phyloP scores from a whole-genome alignment of 2,888 invertebrate genomes.

The Cantharis rufa region DNA sequence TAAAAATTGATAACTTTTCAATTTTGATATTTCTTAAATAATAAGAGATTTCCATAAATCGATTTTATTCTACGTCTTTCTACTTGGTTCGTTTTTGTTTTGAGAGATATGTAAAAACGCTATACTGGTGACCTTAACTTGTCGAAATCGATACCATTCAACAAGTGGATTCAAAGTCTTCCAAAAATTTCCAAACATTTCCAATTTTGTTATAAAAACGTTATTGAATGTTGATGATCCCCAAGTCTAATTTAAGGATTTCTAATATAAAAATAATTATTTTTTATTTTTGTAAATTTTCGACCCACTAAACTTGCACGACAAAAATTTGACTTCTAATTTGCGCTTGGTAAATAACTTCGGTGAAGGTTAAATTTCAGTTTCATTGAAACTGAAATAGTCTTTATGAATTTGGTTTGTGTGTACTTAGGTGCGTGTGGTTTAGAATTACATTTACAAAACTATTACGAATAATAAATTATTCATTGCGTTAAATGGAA shows the following conservation, averaged over 20 bases:
- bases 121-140: not conserved
- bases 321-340: not conserved
- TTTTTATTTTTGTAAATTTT: not conserved
- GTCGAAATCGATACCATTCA: not conserved
- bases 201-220: too few species aligned
- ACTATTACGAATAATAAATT: not conserved
- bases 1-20: not conserved
- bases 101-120: not conserved
- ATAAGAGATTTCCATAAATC: not conserved
- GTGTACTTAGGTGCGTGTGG: not conserved
- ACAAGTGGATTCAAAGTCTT: not conserved
- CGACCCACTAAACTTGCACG: not conserved
- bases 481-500: not conserved
- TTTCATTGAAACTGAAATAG: not conserved
- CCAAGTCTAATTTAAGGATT: not conserved
- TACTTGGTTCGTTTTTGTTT: not conserved
- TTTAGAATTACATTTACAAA: not conserved
- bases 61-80: not conserved
- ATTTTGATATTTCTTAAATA: not conserved
- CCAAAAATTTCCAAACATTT: not conserved
- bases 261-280: not conserved
- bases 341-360: not conserved
- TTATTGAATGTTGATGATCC: not conserved
- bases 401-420: not conserved
- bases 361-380: not conserved